Base-by-base conservation (phyloP, 2,797 vertebrate species). In the Chromis chromis region DNA sequence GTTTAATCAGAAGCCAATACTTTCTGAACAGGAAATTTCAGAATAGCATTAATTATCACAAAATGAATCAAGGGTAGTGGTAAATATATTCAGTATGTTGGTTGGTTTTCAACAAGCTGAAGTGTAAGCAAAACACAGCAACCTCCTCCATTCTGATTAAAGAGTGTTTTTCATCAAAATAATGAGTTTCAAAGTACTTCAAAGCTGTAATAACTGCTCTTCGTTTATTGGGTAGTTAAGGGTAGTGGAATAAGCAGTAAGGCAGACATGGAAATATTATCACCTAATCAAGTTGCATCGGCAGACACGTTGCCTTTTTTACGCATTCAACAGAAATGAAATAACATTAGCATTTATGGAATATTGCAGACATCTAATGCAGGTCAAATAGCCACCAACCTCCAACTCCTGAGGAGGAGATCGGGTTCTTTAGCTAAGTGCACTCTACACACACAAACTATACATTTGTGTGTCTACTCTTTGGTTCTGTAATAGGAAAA, bases 21-120 rank as follows among this genome's bases (percentile, higher is more conserved):
- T 22, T 33, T 10, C 16, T 39, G 25, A 53, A 36, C 13, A 12
- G 17, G 49, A 44, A 58, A 53, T 39, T 0, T 4, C 36, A 58
- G 21, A 70, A 55, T 19, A 40, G 24, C 7, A 77, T 79, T 53
- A 60, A 60, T 11, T 52, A 42, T 56, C 24, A 69, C 9, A 65
- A 8, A 59, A 67, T 62, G n/a, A 50, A 61, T 69, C 14, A 53
- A 24, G 6, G 4, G 1, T 3, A 1, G 13, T 17, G 24, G 50
- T 17, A 62, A 49, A 53, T 56, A 40, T 40, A 14, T 33, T 52
- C 40, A 49, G 42, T 21, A 5, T 65, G 31, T 49, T 40, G 63
- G 17, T 44, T 44, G 33, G 48, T n/a, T 12, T 19, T 63, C 24
- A 54, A 31, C 42, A 40, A 31, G 6, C 40, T 65, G n/a, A 24